Conservation (phyloP, 2,888 invertebrate genomes). For the Callinectes sapidus region DNA sequence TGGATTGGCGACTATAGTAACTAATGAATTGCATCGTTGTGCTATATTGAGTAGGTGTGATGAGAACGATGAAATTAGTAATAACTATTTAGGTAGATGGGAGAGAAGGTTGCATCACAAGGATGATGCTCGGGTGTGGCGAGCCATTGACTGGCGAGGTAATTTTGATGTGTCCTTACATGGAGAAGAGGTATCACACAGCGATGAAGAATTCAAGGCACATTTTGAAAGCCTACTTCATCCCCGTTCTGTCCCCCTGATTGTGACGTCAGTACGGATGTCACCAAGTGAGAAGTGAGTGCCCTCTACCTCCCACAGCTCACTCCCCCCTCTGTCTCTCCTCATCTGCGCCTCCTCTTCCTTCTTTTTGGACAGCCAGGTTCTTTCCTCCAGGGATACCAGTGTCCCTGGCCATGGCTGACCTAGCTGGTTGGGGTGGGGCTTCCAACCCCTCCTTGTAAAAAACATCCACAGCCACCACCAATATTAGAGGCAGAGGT, state of each 20-base stretch:
- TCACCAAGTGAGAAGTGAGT: background rate
- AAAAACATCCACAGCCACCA: too few relatives aligned
- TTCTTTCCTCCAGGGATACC: too few relatives aligned
- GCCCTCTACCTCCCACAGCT: background rate
- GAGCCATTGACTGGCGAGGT: background rate
- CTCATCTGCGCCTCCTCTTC: too few relatives aligned
- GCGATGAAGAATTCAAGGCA: slow-evolving; percentile 20
- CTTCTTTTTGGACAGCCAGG: too few relatives aligned
- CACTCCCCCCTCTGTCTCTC: too few relatives aligned
- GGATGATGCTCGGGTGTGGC: slow-evolving; percentile 22
- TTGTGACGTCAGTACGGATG: background rate
- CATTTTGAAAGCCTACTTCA: slow-evolving; percentile 17
- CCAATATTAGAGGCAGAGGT: too few relatives aligned
- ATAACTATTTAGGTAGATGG: slow-evolving; percentile 1
- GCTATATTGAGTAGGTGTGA: background rate
- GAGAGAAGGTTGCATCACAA: background rate
- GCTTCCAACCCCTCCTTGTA: too few relatives aligned
- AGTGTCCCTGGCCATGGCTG: too few relatives aligned
- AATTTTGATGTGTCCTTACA: background rate
- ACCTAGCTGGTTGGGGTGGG: too few relatives aligned
- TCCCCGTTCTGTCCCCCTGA: background rate
- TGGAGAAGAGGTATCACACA: too few relatives aligned
- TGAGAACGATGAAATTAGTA: too few relatives aligned
- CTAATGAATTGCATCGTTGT: background rate
- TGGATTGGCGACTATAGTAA: background rate